phyloP scores from a whole-genome alignment of 2,113 vertebrate genomes.

The Chinchilla lanigera region DNA sequence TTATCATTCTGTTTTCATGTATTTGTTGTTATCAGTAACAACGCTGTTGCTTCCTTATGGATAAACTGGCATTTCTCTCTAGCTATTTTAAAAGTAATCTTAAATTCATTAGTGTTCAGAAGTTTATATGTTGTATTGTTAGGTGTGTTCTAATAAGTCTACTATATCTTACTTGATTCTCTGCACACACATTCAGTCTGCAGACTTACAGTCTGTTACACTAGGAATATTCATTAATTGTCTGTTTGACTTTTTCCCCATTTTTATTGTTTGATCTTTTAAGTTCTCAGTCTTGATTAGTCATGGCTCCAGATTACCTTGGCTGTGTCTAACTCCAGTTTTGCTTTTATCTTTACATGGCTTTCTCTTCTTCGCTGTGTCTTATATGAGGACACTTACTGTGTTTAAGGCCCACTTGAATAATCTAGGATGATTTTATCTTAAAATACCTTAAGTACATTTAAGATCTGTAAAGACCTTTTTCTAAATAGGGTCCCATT shows the following conservation, averaged over 20 bases:
- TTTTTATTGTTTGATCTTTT: conserved; percentile 9
- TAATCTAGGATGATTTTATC: not conserved
- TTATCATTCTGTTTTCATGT: conserved; percentile 38
- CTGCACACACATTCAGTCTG: not conserved
- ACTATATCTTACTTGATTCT: conserved; percentile 3
- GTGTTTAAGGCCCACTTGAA: not conserved
- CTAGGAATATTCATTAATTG: not conserved
- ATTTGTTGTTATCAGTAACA: not conserved
- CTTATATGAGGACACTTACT: not conserved
- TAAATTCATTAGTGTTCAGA: not conserved
- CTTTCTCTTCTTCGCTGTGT: not conserved
- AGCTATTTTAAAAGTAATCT: not conserved
- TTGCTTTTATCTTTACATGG: not conserved
- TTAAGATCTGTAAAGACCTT: not conserved
- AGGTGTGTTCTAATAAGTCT: not conserved
- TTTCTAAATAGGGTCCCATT: not conserved
- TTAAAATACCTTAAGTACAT: conserved; percentile 8
- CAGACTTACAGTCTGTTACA: not conserved
- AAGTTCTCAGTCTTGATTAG: not conserved
- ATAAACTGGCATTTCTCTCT: conserved; percentile 12
- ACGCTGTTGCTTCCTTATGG: not conserved
- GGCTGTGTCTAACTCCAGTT: not conserved
- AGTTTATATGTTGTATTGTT: not conserved
- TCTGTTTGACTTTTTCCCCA: not conserved
- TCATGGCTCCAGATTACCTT: not conserved